Percentiles rank a stretch among this genome's conserved stretches.
Evolutionary conservation across 1,140 invertebrate genomes (phyloP).

Genomic region (Cecropterus lyciades): DNA sequence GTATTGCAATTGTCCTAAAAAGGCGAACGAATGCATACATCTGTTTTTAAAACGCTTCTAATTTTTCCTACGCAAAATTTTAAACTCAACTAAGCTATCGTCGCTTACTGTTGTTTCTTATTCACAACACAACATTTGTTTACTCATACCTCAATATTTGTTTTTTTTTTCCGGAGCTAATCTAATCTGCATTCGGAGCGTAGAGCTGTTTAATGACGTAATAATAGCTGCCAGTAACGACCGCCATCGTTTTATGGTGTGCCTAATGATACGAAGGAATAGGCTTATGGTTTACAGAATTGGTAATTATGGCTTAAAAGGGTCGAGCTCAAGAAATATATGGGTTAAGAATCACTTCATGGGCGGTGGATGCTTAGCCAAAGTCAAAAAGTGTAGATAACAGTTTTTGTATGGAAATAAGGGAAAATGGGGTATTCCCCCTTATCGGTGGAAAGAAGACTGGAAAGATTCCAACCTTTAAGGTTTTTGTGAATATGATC

Average conservation of each 20-base stretch:
- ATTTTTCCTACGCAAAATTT: too few relatives aligned
- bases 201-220: slow-evolving; percentile 34
- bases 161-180: slow-evolving; percentile 6
- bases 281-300: slow-evolving; percentile 15
- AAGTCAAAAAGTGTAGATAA: too few relatives aligned
- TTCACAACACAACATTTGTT: neutral
- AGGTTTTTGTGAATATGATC: too few relatives aligned
- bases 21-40: too few relatives aligned
- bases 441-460: too few relatives aligned
- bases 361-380: too few relatives aligned
- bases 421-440: too few relatives aligned
- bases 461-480: too few relatives aligned
- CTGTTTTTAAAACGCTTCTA: too few relatives aligned
- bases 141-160: neutral
- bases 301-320: slow-evolving; percentile 1
- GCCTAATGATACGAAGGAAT: slow-evolving; percentile 22
- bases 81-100: too few relatives aligned
- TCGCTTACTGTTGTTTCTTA: neutral
- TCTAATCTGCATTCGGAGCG: slow-evolving; percentile 29
- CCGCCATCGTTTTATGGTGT: slow-evolving; percentile 24
- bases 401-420: too few relatives aligned
- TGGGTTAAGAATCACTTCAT: neutral
- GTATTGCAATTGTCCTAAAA: too few relatives aligned
- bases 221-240: slow-evolving; percentile 35
- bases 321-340: neutral